These are phyloP conservation scores for Tiliqua scincoides DNA, from an alignment of 2,113 vertebrate species.

Conservation along the genomic window DNA sequence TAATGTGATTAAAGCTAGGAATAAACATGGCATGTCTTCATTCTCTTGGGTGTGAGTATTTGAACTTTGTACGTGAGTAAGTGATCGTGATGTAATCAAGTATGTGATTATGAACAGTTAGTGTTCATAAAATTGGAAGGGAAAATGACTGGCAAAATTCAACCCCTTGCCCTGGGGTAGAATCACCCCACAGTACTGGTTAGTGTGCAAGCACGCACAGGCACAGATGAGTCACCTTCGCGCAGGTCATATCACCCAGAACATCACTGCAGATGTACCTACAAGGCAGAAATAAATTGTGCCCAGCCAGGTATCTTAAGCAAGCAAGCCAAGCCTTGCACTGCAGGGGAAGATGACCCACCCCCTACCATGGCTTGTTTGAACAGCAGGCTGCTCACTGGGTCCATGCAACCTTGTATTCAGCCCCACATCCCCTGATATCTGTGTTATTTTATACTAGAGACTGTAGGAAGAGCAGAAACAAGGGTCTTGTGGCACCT, in stretches of 20 bases:
- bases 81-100: too few relatives aligned
- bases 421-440: neutral
- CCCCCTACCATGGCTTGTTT: neutral
- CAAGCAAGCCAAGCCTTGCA: neutral
- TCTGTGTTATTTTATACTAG: too few relatives aligned
- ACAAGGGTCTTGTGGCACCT: too few relatives aligned
- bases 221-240: too few relatives aligned
- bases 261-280: neutral
- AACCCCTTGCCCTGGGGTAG: neutral
- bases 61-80: too few relatives aligned
- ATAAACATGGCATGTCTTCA: neutral
- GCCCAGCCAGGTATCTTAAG: neutral
- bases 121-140: too few relatives aligned
- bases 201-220: too few relatives aligned
- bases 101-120: too few relatives aligned
- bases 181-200: neutral
- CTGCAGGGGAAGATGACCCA: neutral
- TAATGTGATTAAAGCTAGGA: constrained; percentile 33
- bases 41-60: neutral
- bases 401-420: neutral
- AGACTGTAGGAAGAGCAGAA: neutral
- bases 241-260: too few relatives aligned
- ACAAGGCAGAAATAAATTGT: neutral
- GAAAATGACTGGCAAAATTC: neutral
- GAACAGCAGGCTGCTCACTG: neutral